Conservation (phyloP, 2,113 vertebrate species). For the Salvator merianae region DNA sequence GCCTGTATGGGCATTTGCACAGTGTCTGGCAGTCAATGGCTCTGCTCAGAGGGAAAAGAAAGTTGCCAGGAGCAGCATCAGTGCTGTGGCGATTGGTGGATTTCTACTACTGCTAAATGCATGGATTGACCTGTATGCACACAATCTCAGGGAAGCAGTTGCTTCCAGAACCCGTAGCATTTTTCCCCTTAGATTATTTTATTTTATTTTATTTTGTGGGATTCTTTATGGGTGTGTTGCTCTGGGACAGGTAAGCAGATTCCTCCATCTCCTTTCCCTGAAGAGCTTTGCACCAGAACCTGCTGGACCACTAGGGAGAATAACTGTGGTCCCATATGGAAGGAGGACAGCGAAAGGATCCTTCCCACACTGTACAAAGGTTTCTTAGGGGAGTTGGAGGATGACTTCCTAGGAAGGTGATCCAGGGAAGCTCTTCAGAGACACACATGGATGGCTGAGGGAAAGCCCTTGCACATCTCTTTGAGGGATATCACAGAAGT, state of each 20-base stretch:
- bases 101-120: neutral
- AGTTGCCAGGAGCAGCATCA: neutral
- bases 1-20: neutral
- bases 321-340: neutral
- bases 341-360: too few species aligned
- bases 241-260: neutral
- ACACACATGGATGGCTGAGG: neutral
- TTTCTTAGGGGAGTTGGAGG: neutral
- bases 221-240: neutral
- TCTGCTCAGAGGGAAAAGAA: neutral
- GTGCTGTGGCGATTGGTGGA: neutral
- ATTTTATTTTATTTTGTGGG: neutral
- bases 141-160: neutral
- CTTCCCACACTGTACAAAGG: too few species aligned
- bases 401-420: too few species aligned
- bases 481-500: neutral
- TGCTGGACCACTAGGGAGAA: neutral
- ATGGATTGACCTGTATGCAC: neutral
- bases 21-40: neutral
- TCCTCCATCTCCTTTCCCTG: neutral
- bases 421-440: neutral
- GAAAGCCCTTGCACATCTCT: neutral
- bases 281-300: neutral
- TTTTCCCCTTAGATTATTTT: neutral
- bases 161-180: neutral